A percentile compares a stretch with the other conserved stretches of the same genome.
Evolutionary conservation across 1,140 invertebrate genomes (phyloP).

Genomic region (Mamestra configurata): DNA sequence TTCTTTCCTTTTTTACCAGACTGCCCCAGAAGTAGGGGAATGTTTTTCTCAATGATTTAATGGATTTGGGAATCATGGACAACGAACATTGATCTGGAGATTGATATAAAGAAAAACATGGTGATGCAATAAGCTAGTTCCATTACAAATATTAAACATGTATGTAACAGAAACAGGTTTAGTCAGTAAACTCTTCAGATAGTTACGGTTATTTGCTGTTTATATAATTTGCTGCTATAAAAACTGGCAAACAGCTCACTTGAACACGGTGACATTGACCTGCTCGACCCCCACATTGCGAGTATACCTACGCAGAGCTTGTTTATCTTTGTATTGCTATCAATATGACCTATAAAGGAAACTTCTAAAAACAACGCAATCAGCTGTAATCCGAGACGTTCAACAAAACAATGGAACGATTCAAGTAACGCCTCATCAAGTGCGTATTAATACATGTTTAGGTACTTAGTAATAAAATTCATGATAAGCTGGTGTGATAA

Average conservation of each 20-base stretch:
- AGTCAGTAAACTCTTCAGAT: background rate
- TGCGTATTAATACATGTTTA: background rate
- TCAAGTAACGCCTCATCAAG: background rate
- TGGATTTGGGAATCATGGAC: no score
- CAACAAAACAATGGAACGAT: background rate
- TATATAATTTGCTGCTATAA: no score
- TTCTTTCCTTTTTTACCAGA: no score
- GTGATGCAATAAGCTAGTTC: no score
- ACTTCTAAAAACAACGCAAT: background rate
- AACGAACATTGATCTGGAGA: no score
- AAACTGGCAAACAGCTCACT: background rate
- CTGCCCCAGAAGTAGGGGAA: no score
- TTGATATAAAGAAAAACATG: no score
- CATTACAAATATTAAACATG: no score
- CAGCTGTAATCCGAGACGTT: conserved; percentile 17
- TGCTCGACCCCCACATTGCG: background rate
- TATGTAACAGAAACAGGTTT: background rate
- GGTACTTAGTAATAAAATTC: background rate
- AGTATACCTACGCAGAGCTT: background rate
- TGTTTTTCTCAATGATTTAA: no score
- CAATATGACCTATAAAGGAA: conserved; percentile 3
- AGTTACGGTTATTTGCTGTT: conserved; percentile 2
- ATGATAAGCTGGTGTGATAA: background rate
- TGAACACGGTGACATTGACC: conserved; percentile 4
- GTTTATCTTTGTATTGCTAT: conserved; percentile 4